Conservation (phyloP, 2,888 invertebrate genomes). For the Clistopyga incitator region DNA sequence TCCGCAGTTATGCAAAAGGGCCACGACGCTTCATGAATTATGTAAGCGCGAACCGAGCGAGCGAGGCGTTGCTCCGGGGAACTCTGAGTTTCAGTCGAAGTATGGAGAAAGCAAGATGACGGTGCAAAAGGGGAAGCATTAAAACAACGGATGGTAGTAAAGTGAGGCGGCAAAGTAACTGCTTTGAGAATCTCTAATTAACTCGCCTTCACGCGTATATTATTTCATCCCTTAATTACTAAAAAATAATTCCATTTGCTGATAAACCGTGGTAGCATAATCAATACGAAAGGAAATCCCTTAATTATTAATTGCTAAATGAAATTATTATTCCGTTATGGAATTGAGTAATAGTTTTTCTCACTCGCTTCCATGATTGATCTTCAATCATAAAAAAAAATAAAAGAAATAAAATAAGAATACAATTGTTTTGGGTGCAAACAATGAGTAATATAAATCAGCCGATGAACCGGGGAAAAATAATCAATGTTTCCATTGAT, state of each 20-base stretch:
- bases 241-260: neutral
- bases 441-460: neutral
- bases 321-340: no score
- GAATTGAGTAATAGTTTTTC: constrained; percentile 14
- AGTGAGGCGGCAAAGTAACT: neutral
- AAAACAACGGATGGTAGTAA: constrained; percentile 16
- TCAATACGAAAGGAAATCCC: neutral
- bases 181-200: constrained; percentile 65
- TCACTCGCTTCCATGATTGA: constrained; percentile 55
- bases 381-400: neutral
- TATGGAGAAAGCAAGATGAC: constrained; percentile 19
- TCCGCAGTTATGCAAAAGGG: constrained; percentile 67
- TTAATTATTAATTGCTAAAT: no score
- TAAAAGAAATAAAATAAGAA: no score
- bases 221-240: constrained; percentile 12
- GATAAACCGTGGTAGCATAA: neutral
- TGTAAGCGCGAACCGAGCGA: constrained; percentile 72
- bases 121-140: constrained; percentile 9
- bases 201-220: constrained; percentile 46
- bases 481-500: no score
- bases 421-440: neutral
- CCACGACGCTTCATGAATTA: constrained; percentile 76
- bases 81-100: constrained; percentile 40
- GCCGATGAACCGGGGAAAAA: neutral
- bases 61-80: constrained; percentile 15